Conservation (phyloP, 2,113 vertebrate species). For the Balaeniceps rex region DNA sequence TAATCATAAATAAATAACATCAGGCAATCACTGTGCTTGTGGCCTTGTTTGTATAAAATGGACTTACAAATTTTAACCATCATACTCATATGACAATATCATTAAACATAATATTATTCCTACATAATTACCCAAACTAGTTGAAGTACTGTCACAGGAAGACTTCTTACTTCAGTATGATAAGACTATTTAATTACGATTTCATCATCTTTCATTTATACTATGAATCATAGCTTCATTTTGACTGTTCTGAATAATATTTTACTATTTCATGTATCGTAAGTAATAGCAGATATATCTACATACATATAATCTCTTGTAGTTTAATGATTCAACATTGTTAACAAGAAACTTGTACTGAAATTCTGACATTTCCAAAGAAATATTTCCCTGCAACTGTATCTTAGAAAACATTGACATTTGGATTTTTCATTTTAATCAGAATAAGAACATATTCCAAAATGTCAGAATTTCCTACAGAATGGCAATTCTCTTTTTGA, state of each 20-base stretch:
- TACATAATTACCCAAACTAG: background rate
- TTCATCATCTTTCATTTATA: background rate
- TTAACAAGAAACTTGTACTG: background rate
- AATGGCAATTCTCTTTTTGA: background rate
- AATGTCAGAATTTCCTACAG: background rate
- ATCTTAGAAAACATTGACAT: background rate
- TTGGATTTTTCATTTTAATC: conserved; percentile 4
- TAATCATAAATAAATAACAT: background rate
- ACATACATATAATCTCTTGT: background rate
- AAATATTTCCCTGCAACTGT: background rate
- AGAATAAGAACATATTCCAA: background rate
- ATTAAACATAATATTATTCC: background rate
- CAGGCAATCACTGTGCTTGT: background rate
- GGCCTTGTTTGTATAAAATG: background rate
- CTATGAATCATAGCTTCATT: background rate
- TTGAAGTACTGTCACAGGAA: background rate
- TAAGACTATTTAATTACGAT: background rate
- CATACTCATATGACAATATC: background rate
- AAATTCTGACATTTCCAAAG: conserved; percentile 3
- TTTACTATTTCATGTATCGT: background rate
- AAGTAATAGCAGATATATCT: background rate
- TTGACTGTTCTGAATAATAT: background rate
- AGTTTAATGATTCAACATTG: background rate
- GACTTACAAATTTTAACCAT: background rate
- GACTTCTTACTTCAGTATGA: background rate